phyloP scores from a whole-genome alignment of 1,140 invertebrate genomes.

The Paracyclopina nana region DNA sequence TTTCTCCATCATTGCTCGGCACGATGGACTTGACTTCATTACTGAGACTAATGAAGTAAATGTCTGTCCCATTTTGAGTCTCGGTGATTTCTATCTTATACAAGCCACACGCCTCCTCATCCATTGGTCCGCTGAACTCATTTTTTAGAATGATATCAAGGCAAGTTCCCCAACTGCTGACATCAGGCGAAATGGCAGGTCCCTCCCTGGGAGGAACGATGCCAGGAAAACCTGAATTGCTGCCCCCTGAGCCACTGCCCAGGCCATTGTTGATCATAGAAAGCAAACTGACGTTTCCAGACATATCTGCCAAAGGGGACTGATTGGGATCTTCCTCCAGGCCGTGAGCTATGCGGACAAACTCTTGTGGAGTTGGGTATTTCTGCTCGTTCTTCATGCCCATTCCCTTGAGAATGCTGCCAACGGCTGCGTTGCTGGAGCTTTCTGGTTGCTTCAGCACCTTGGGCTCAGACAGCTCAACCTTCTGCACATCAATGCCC shows the following conservation, averaged over 20 bases:
- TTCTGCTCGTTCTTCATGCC: constrained; percentile 6
- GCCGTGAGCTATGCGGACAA: constrained; percentile 3
- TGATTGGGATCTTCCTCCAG: background rate
- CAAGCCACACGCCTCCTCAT: constrained; percentile 5
- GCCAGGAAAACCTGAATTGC: background rate
- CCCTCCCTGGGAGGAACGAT: background rate
- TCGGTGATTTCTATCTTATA: constrained; percentile 13
- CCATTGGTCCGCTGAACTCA: background rate
- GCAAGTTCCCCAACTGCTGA: constrained; percentile 7
- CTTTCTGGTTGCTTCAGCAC: constrained; percentile 5
- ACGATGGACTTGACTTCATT: background rate
- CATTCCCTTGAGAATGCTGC: constrained; percentile 11
- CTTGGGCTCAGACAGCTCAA: constrained; percentile 10
- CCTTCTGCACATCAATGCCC: constrained; percentile 8
- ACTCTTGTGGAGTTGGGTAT: constrained; percentile 9
- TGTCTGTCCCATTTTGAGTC: constrained; percentile 2
- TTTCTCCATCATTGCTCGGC: no score
- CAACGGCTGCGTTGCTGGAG: background rate
- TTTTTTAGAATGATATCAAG: constrained; percentile 9
- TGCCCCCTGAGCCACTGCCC: background rate
- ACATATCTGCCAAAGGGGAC: background rate
- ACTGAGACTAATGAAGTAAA: background rate
- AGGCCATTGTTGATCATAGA: background rate
- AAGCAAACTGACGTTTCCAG: background rate
- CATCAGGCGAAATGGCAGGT: background rate